Evolutionary conservation across 2,113 vertebrate genomes (phyloP), one percentile per base, ranked within the genome.

Genomic region (Gavialis gangeticus): DNA sequence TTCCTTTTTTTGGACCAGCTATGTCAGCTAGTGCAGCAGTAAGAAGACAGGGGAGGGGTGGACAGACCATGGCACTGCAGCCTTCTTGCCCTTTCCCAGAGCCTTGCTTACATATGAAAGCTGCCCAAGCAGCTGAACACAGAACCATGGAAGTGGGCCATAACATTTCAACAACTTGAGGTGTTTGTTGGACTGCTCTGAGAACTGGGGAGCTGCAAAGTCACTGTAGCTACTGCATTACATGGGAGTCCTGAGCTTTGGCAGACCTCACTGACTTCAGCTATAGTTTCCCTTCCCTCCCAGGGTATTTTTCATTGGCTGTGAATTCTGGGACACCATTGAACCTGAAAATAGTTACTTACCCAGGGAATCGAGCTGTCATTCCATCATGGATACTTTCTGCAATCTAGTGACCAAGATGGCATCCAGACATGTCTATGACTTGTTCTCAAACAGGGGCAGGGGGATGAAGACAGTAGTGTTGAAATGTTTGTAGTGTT

Each of bases 191-290:
- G 14, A 69, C 28, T 7, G 56, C 64, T 82, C 27, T 55, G 58
- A 17, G 15, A 83, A 76, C 81, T 77, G 55, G 79, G 82, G 75
- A 93, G 71, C 24, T 66, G 34, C 30, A 12, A 27, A 2, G 79
- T 57, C 27, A 17, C 60, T 54, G 80, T 75, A 46, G 46, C 46
- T 66, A 34, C 7, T 85, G 63, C 1, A 0, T 37, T 87, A 13
- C 62, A 57, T 75, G 81, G 79, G 14, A 1, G 0, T 55, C 28
- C 24, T 0, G 8, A 56, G n/a, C 66, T 91, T 88, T 81, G 79
- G 21, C 71, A 71, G 79, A 57, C 15, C 0, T 0, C 0, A 0
- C 27, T 0, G 1, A 54, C 88, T 79, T 86, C 2, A 0, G 71
- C 91, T 80, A 34, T 22, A 7, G 12, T 67, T 84, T 92, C 78